A percentile compares a stretch with the other conserved stretches of the same genome.
Evolutionary conservation across 2,888 invertebrate genomes (phyloP).

Genomic region (Globia sparganii): DNA sequence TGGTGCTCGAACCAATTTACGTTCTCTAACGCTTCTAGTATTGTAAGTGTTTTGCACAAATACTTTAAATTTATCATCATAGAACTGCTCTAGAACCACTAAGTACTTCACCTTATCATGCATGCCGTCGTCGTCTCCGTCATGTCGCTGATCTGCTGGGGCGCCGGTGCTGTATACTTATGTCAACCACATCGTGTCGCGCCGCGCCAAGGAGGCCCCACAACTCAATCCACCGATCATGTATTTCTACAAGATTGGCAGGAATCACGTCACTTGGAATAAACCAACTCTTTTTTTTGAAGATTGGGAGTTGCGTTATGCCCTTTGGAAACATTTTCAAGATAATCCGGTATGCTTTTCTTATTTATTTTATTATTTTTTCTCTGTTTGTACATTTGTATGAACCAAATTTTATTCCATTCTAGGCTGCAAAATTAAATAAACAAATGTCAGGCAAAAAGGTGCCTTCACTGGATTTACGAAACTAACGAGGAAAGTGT

Average conservation of each 20-base stretch:
- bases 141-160: slow-evolving; percentile 91
- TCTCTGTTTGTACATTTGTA: background rate
- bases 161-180: slow-evolving; percentile 90
- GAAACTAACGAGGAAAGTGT: slow-evolving; percentile 45
- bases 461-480: slow-evolving; percentile 66
- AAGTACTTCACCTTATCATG: no score
- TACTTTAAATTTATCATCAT: no score
- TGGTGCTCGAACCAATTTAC: no score
- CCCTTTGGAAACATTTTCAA: slow-evolving; percentile 91
- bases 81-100: no score
- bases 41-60: no score
- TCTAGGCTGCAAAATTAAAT: slow-evolving; percentile 14
- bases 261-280: slow-evolving; percentile 90
- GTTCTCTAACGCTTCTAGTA: no score
- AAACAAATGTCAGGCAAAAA: slow-evolving; percentile 55
- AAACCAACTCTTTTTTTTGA: slow-evolving; percentile 92
- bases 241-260: slow-evolving; percentile 87
- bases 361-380: background rate
- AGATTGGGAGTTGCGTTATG: slow-evolving; percentile 92
- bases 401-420: slow-evolving; percentile 13
- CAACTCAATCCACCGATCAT: slow-evolving; percentile 92
- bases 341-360: slow-evolving; percentile 48
- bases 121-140: slow-evolving; percentile 91
- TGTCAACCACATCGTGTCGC: slow-evolving; percentile 89
- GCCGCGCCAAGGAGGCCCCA: slow-evolving; percentile 91